Evolutionary conservation across 2,888 invertebrate species (phyloP), one percentile per base, ranked within the genome.

Genomic region (Epsilonema sp.): DNA sequence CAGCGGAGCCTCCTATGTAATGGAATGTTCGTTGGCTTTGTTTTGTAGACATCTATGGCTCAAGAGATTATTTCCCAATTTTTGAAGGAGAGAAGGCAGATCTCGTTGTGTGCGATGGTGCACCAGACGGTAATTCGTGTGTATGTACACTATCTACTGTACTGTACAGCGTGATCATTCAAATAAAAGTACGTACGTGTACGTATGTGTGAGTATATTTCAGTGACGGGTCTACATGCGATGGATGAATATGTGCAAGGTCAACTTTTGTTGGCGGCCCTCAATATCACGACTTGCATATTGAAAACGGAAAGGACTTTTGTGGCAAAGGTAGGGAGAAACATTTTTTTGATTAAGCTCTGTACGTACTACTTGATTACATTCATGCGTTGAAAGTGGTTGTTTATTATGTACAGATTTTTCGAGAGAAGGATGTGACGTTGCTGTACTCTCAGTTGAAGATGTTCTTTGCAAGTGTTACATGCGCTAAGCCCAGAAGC

Each of bases 201-300:
- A 11, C 31, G 31, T 8, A 31, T 16, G 16, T 11, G 8, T 31
- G 16, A 8, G 31, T 31, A 31, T 8, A 16, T 66, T 68, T 50
- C 60, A 78, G 90, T 97, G 2, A 97, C 94, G 31, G 97, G 97
- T 1, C 72, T 92, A 5, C 94, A 97, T 66, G 89, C 90, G 58
- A 82, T 97, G 65, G 97, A 97, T 69, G 90, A 92, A 67, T 97
- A 89, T 65, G 80, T 99, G 49, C 97, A 99, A 66, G 82, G 85
- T 0, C 90, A 97, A 62, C 71, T 99, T n/a, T 68, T 99, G 1
- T 67, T 94, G 31, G 85, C 92, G 70, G 97, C 94, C 1, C 69
- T 99, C 24, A 92, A 90, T 64, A 97, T 99, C 52, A 82, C 89
- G 25, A 87, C 89, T 2, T 85, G 85, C 67, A 79, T 97, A 11